These are phyloP conservation scores for Clinocottus analis DNA, from an alignment of 2,113 vertebrate species.

Conservation along the genomic window DNA sequence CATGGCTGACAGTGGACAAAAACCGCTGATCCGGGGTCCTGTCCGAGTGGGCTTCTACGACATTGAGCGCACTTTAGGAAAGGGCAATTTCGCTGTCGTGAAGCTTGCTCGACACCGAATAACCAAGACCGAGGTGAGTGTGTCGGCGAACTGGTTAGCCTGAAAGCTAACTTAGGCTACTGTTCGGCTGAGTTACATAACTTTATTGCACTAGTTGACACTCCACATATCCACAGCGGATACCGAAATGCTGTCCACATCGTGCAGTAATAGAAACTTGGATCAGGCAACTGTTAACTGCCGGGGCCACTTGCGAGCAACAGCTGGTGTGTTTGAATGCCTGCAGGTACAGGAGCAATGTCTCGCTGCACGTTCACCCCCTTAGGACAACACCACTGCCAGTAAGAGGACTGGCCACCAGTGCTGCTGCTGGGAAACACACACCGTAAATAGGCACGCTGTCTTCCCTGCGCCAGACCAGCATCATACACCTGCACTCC, in stretches of 20 bases:
- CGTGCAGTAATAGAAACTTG: slow-evolving; percentile 45
- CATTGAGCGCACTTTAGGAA: slow-evolving; percentile 96
- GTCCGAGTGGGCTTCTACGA: slow-evolving; percentile 98
- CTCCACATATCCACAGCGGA: slow-evolving; percentile 28
- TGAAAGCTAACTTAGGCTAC: slow-evolving; percentile 74
- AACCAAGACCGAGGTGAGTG: slow-evolving; percentile 96
- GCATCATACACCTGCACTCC: slow-evolving; percentile 50
- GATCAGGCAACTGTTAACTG: slow-evolving; percentile 30
- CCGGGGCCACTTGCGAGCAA: slow-evolving; percentile 36
- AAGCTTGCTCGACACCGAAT: slow-evolving; percentile 96
- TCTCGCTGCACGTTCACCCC: slow-evolving; percentile 55
- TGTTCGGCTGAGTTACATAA: slow-evolving; percentile 75
- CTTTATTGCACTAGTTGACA: slow-evolving; percentile 68
- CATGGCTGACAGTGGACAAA: slow-evolving; percentile 95
- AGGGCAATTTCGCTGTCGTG: slow-evolving; percentile 97
- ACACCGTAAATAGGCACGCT: slow-evolving; percentile 56
- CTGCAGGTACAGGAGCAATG: slow-evolving; percentile 53
- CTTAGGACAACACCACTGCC: slow-evolving; percentile 55
- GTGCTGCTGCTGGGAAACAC: slow-evolving; percentile 68
- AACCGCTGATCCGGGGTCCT: slow-evolving; percentile 88
- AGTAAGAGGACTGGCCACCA: slow-evolving; percentile 62
- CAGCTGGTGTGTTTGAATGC: slow-evolving; percentile 50
- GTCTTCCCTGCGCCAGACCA: background rate
- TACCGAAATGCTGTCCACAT: slow-evolving; percentile 38
- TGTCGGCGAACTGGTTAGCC: slow-evolving; percentile 65